phyloP scores from a whole-genome alignment of 2,888 invertebrate genomes.

The Leucophora obtusa region DNA sequence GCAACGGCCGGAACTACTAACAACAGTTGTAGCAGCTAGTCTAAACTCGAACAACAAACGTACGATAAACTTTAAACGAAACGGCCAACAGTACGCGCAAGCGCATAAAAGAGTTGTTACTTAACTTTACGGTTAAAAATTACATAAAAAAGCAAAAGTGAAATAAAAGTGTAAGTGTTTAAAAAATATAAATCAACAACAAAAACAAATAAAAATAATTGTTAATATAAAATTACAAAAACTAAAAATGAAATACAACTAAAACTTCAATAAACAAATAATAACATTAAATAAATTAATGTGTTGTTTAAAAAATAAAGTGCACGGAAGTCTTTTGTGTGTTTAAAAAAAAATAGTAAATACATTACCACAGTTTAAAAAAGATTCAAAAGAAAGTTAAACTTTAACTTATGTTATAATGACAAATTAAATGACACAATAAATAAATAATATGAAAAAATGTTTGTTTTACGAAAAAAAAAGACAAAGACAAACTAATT shows the following conservation, averaged over 20 bases:
- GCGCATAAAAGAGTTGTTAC: slow-evolving; percentile 35
- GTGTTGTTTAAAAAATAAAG: not conserved
- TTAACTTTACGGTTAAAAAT: slow-evolving; percentile 36
- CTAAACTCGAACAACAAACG: slow-evolving; percentile 51
- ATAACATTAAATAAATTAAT: slow-evolving; percentile 19
- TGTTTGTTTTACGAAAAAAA: not conserved
- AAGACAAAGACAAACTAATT: not conserved
- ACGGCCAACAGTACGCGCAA: slow-evolving; percentile 58
- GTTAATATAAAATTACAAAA: slow-evolving; percentile 26
- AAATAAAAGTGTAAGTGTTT: slow-evolving; percentile 52
- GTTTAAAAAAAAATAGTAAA: not conserved
- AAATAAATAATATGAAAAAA: not conserved
- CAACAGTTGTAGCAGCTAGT: slow-evolving; percentile 31
- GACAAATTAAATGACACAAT: not conserved
- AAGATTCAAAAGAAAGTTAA: slow-evolving; percentile 10
- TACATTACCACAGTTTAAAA: not conserved
- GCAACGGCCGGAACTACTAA: slow-evolving; percentile 51
- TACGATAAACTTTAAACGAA: slow-evolving; percentile 52
- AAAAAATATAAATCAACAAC: not conserved
- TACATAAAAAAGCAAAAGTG: slow-evolving; percentile 50
- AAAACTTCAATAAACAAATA: slow-evolving; percentile 15
- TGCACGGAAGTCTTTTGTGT: not conserved
- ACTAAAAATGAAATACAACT: not conserved
- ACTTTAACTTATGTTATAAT: slow-evolving; percentile 10
- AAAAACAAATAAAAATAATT: slow-evolving; percentile 4